A percentile compares a stretch with the other conserved stretches of the same genome.
These are phyloP conservation scores for Benthosema pterotum DNA, from an alignment of 2,797 vertebrate species.

Conservation along the genomic window DNA sequence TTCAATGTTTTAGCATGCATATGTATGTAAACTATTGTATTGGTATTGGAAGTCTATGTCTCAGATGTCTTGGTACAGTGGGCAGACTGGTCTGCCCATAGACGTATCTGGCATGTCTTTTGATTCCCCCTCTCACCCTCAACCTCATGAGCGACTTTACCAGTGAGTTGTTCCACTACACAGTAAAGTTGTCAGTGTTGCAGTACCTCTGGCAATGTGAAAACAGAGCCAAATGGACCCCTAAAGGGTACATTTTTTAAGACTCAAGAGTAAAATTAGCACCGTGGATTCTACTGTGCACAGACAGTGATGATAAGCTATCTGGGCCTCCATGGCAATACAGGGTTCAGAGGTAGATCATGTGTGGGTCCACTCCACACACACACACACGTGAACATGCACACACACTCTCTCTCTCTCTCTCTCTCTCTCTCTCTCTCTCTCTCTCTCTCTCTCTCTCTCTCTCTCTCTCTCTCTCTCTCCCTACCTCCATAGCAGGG, in stretches of 20 bases:
- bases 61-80: no score
- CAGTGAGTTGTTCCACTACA: conserved; percentile 75
- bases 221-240: no score
- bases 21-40: no score
- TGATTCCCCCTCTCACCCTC: conserved; percentile 25
- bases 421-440: background rate
- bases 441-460: background rate
- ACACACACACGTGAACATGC: conserved; percentile 36
- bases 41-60: no score
- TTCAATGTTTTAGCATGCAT: no score
- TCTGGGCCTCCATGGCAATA: conserved; percentile 59
- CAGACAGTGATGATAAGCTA: conserved; percentile 72
- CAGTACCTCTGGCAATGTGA: no score
- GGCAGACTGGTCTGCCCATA: conserved; percentile 46
- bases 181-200: no score
- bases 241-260: no score
- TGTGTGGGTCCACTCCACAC: conserved; percentile 18
- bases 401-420: background rate
- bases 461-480: background rate
- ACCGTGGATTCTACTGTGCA: no score
- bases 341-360: conserved; percentile 35
- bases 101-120: conserved; percentile 25
- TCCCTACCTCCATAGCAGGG: conserved; percentile 58
- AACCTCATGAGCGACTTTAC: conserved; percentile 55
- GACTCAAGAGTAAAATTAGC: no score